Evolutionary conservation across 2,113 vertebrate species (phyloP).

Genomic region (Archocentrus centrarchus): DNA sequence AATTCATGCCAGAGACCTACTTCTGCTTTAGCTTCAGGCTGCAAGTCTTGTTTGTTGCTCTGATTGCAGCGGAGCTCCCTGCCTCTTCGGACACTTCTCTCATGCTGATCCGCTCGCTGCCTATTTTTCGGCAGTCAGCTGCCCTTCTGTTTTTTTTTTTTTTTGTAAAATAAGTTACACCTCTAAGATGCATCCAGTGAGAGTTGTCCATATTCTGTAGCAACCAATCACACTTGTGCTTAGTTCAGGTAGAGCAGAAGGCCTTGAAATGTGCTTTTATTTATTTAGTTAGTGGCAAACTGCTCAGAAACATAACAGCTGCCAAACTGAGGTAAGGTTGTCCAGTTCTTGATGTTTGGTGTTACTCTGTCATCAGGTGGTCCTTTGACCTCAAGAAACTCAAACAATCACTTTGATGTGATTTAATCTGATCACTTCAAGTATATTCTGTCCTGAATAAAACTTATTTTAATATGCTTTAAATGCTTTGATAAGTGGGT

Average conservation of each 20-base stretch:
- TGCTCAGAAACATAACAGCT: not conserved
- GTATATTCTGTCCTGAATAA: not conserved
- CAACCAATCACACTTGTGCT: not conserved
- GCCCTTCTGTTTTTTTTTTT: no score
- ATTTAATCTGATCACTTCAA: not conserved
- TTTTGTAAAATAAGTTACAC: no score
- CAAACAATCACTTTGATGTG: not conserved
- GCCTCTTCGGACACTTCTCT: not conserved
- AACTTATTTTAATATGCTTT: not conserved
- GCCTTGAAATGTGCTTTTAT: not conserved
- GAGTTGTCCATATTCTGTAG: not conserved
- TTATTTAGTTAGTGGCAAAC: not conserved
- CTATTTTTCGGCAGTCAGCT: not conserved
- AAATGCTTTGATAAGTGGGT: not conserved
- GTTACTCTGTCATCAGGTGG: not conserved
- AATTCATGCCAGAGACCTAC: not conserved
- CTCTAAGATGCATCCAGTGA: not conserved
- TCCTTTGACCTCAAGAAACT: not conserved
- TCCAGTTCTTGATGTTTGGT: not conserved
- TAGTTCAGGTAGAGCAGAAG: not conserved
- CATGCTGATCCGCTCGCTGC: no score
- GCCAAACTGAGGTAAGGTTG: not conserved
- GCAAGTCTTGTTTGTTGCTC: not conserved
- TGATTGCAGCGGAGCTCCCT: not conserved
- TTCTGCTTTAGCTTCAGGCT: constrained; percentile 2